Base-by-base conservation (phyloP, 2,888 invertebrate genomes). In the Galeruca laticollis region DNA sequence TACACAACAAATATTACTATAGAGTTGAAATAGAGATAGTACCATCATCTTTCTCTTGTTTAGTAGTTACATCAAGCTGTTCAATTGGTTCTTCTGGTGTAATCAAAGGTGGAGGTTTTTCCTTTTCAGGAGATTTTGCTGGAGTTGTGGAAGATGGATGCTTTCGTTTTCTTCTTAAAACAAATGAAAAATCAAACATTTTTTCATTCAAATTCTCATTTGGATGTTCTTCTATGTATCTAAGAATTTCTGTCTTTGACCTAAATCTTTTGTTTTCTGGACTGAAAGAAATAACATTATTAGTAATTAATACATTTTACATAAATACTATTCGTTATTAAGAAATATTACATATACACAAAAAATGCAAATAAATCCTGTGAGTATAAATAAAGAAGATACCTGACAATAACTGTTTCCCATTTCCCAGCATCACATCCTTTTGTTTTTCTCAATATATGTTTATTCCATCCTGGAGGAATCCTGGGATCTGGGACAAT, bases 351-450 rank as follows among this genome's bases (percentile, higher is more conserved):
- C n/a, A n/a, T n/a, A n/a, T n/a, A n/a, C n/a, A n/a, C n/a, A n/a
- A n/a, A n/a, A n/a, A n/a, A n/a, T n/a, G n/a, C n/a, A n/a, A n/a
- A n/a, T n/a, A n/a, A n/a, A n/a, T n/a, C n/a, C n/a, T n/a, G 56
- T 8, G 54, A 33, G 60, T 43, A 31, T n/a, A 52, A 37, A 61
- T 60, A 54, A 47, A 43, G 18, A 37, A 64, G 61, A 85, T 11
- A 91, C 91, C 89, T 88, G 0, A 93, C 87, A 67, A 94, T 88
- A 54, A 94, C 89, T 2, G 93, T 92, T 80, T 94, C 94, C 94
- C 94, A 95, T 82, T 94, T 94, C 8, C 93, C 94, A 11, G 92
- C 92, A 21, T 92, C 92, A 52, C 89, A 87, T 0, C 91, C 92
- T 60, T 88, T 86, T 91, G 88, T 87, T 35, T 93, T 88, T 74